phyloP scores from a whole-genome alignment of 1,140 invertebrate genomes.

The Lordiphosa collinella region DNA sequence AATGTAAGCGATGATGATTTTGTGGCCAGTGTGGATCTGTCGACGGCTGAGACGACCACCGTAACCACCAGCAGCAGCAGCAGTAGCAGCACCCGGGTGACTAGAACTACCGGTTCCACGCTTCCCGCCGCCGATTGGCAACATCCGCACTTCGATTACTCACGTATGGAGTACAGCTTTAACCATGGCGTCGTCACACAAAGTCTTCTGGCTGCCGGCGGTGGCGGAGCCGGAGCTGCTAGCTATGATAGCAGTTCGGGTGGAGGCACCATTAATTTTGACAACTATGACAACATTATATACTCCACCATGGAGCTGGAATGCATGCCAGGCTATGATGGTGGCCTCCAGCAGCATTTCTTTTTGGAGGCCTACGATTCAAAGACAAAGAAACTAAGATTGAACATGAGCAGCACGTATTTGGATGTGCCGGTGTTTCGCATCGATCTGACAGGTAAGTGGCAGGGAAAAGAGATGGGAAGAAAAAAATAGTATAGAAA shows the following conservation, averaged over 20 bases:
- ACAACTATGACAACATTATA: slow-evolving; percentile 78
- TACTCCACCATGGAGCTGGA: slow-evolving; percentile 79
- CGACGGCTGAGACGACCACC: slow-evolving; percentile 46
- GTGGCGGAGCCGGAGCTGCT: background rate
- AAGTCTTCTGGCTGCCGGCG: slow-evolving; percentile 57
- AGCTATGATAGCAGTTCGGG: slow-evolving; percentile 41
- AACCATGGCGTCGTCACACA: slow-evolving; percentile 72
- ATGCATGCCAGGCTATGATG: slow-evolving; percentile 85
- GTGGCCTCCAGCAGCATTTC: slow-evolving; percentile 90
- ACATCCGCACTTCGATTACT: slow-evolving; percentile 75
- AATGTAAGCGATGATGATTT: slow-evolving; percentile 70
- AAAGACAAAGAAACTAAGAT: slow-evolving; percentile 84
- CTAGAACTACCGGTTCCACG: slow-evolving; percentile 3
- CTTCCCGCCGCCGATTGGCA: slow-evolving; percentile 47
- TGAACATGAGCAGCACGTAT: slow-evolving; percentile 83
- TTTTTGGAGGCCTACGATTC: slow-evolving; percentile 89
- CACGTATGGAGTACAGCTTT: slow-evolving; percentile 79
- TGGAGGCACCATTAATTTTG: slow-evolving; percentile 73
- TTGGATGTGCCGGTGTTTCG: slow-evolving; percentile 85
- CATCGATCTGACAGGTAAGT: slow-evolving; percentile 81
- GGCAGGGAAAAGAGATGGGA: background rate
- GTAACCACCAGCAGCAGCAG: slow-evolving; percentile 6
- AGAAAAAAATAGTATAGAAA: too few species aligned
- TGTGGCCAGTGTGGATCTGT: slow-evolving; percentile 58
- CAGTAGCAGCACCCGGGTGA: background rate